Percentiles rank a stretch among this genome's conserved stretches.
Conservation (phyloP, 2,888 invertebrate species). For the Kryphioiulus occultus region DNA sequence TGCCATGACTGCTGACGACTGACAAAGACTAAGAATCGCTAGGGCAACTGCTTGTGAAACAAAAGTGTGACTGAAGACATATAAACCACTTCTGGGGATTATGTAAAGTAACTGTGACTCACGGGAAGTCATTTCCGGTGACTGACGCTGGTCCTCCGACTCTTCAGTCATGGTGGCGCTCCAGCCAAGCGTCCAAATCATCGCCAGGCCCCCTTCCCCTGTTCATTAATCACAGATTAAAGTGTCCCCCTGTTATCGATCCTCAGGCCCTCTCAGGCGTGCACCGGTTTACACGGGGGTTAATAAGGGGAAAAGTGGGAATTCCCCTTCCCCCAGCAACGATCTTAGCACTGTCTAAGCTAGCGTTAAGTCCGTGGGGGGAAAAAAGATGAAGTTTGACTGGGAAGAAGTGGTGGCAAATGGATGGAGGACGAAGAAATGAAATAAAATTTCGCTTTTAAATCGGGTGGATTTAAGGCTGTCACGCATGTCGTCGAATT, state of each 20-base stretch:
- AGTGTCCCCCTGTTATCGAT: background rate
- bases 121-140: too few relatives aligned
- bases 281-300: background rate
- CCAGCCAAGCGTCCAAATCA: background rate
- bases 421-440: background rate
- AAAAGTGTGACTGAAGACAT: too few relatives aligned
- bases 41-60: too few relatives aligned
- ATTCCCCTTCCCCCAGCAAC: background rate
- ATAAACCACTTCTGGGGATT: too few relatives aligned
- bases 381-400: background rate
- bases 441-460: background rate
- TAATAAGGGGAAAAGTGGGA: background rate
- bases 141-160: background rate
- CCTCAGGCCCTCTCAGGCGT: background rate
- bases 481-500: background rate
- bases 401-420: background rate
- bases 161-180: background rate
- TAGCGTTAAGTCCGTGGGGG: background rate
- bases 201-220: background rate
- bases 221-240: conserved; percentile 26
- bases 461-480: background rate
- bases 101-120: too few relatives aligned
- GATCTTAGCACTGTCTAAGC: background rate
- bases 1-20: too few relatives aligned
- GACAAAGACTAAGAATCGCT: too few relatives aligned